phyloP scores from a whole-genome alignment of 92 coral and sea anemone genomes.

The Zoanthus gigantus region DNA sequence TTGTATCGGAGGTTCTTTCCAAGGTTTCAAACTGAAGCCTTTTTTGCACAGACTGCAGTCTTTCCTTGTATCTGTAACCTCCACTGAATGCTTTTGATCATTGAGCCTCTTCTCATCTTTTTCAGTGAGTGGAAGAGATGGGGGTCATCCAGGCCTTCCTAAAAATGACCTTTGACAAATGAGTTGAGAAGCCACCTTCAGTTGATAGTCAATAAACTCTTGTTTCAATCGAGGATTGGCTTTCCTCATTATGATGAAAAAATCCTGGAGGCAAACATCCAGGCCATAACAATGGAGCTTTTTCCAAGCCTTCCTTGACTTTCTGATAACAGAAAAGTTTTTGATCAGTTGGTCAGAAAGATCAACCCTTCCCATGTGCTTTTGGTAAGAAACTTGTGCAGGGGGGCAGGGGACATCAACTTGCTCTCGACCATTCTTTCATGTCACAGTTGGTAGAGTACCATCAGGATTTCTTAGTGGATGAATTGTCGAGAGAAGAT shows the following conservation, averaged over 20 bases:
- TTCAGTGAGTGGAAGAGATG: too few relatives aligned
- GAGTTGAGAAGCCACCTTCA: too few relatives aligned
- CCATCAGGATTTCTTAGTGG: too few relatives aligned
- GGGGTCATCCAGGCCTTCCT: too few relatives aligned
- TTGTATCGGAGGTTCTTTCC: not conserved
- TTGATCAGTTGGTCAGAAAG: conserved; percentile 36
- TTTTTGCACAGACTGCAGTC: conserved; percentile 58
- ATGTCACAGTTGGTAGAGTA: too few relatives aligned
- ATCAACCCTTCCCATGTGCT: not conserved
- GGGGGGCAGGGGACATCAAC: too few relatives aligned
- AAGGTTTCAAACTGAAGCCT: conserved; percentile 16
- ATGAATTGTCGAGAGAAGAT: too few relatives aligned
- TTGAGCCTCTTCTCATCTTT: not conserved
- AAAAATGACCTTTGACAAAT: too few relatives aligned
- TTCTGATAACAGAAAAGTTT: conserved; percentile 44
- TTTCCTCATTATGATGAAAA: conserved; percentile 29
- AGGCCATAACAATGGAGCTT: conserved; percentile 49
- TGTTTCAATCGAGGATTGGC: too few relatives aligned
- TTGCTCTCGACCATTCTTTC: too few relatives aligned
- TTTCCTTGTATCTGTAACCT: conserved; percentile 47
- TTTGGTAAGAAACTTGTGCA: too few relatives aligned
- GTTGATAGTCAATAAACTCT: too few relatives aligned
- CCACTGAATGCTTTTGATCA: conserved; percentile 42
- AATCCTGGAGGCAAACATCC: conserved; percentile 56
- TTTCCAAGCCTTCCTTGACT: conserved; percentile 63